A percentile compares a stretch with the other conserved stretches of the same genome.
Conservation (phyloP, 2,888 invertebrate genomes). For the Blastobasis adustella region DNA sequence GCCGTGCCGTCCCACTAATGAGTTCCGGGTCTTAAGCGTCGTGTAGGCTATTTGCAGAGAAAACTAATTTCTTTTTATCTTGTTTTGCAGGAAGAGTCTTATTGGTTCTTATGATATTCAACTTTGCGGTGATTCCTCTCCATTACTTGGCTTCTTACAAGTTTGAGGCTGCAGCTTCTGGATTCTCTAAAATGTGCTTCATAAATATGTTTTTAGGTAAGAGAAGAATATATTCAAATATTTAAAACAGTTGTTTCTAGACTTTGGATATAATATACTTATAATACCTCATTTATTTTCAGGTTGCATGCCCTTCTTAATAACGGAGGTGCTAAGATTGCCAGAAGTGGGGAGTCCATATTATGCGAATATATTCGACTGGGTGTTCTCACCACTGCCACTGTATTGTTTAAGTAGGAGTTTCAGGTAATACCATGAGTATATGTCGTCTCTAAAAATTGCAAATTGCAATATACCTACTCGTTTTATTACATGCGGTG, state of each 20-base stretch:
- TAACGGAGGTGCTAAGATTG: constrained; percentile 79
- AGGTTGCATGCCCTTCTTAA: constrained; percentile 84
- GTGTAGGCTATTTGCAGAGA: too few species aligned
- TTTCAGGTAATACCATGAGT: constrained; percentile 42
- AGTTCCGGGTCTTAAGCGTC: too few species aligned
- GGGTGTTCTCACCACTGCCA: constrained; percentile 83
- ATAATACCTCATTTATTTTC: constrained; percentile 30
- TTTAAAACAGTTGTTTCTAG: too few species aligned
- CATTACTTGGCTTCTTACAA: constrained; percentile 82
- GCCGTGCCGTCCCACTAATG: too few species aligned
- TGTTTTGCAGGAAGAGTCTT: constrained; percentile 73
- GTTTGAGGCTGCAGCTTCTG: constrained; percentile 83
- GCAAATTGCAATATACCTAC: too few species aligned
- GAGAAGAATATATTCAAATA: background rate
- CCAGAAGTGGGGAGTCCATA: constrained; percentile 78
- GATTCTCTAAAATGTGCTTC: constrained; percentile 84
- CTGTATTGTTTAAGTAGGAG: constrained; percentile 71
- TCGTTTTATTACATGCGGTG: too few species aligned
- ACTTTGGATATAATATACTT: too few species aligned
- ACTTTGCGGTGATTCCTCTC: constrained; percentile 81
- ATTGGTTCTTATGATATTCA: constrained; percentile 79
- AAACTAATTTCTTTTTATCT: background rate
- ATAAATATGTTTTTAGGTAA: constrained; percentile 79
- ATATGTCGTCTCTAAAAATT: too few species aligned
- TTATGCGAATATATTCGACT: constrained; percentile 78